Conservation (phyloP, 2,888 invertebrate genomes). For the Acleris holmiana region DNA sequence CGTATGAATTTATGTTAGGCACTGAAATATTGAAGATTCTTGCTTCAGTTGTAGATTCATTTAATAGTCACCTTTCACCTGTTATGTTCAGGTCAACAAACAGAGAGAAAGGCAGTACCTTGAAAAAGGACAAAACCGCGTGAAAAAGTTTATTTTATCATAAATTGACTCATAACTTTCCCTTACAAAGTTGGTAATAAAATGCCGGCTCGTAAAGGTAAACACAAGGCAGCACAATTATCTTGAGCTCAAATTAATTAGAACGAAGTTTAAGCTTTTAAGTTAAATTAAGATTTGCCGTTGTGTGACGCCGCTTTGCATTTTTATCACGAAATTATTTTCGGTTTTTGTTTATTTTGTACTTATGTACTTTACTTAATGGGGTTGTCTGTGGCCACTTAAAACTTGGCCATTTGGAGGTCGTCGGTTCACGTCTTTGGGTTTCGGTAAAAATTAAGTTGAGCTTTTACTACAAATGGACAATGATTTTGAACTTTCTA, state of each 20-base stretch:
- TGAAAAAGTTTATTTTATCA: neutral
- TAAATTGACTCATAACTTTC: neutral
- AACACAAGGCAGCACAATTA: conserved; percentile 44
- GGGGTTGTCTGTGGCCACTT: conserved; percentile 15
- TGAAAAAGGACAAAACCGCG: neutral
- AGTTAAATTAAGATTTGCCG: conserved; percentile 48
- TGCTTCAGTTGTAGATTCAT: too few relatives aligned
- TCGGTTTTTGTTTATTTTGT: conserved; percentile 27
- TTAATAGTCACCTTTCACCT: too few relatives aligned
- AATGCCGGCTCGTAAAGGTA: conserved; percentile 25
- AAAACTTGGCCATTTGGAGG: neutral
- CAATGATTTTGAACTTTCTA: too few relatives aligned
- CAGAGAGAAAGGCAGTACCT: too few relatives aligned
- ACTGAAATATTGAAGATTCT: too few relatives aligned
- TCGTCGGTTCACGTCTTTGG: neutral
- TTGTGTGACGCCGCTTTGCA: conserved; percentile 28
- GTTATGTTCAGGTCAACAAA: too few relatives aligned
- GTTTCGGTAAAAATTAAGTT: too few relatives aligned
- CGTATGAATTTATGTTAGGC: too few relatives aligned
- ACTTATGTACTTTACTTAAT: conserved; percentile 22
- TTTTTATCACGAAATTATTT: conserved; percentile 27
- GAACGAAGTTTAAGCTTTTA: conserved; percentile 48
- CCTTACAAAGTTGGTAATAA: conserved; percentile 1
- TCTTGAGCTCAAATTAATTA: conserved; percentile 49
- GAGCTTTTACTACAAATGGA: too few relatives aligned